phyloP scores from a whole-genome alignment of 2,888 invertebrate genomes.

The Stenolophus ochropezus region DNA sequence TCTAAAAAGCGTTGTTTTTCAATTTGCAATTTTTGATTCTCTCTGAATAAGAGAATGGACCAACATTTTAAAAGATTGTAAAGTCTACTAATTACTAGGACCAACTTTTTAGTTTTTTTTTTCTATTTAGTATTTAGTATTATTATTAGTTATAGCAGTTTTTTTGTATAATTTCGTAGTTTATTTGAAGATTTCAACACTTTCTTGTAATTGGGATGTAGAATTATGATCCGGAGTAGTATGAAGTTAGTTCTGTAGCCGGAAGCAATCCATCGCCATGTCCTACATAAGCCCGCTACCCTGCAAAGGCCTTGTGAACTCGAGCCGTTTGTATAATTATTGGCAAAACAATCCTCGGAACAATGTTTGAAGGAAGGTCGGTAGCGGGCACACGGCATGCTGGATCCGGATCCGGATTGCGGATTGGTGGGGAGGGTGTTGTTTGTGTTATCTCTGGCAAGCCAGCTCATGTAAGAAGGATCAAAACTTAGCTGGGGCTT shows the following conservation, averaged over 20 bases:
- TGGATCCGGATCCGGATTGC: conserved; percentile 12
- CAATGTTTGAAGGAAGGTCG: conserved; percentile 53
- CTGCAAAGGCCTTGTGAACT: conserved; percentile 33
- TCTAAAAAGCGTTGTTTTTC: too few relatives aligned
- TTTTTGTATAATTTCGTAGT: too few relatives aligned
- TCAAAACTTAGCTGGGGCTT: conserved; percentile 60
- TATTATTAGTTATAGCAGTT: too few relatives aligned
- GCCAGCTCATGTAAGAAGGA: conserved; percentile 60
- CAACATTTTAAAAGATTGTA: too few relatives aligned
- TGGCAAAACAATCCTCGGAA: conserved; percentile 57
- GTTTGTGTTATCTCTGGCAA: conserved; percentile 60
- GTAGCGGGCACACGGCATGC: conserved; percentile 28
- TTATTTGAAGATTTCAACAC: too few relatives aligned
- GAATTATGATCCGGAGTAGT: background rate
- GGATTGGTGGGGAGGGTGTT: conserved; percentile 50
- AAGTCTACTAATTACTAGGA: too few relatives aligned
- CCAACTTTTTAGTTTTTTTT: too few relatives aligned
- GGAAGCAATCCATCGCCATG: background rate
- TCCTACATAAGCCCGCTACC: conserved; percentile 3
- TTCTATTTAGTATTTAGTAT: too few relatives aligned
- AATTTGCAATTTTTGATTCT: too few relatives aligned
- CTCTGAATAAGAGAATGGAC: too few relatives aligned
- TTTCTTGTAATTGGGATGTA: too few relatives aligned
- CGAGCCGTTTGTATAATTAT: conserved; percentile 55
- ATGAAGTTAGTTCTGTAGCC: background rate